These are phyloP conservation scores for Callopanchax toddi DNA, from an alignment of 2,113 vertebrate genomes.

Conservation along the genomic window DNA sequence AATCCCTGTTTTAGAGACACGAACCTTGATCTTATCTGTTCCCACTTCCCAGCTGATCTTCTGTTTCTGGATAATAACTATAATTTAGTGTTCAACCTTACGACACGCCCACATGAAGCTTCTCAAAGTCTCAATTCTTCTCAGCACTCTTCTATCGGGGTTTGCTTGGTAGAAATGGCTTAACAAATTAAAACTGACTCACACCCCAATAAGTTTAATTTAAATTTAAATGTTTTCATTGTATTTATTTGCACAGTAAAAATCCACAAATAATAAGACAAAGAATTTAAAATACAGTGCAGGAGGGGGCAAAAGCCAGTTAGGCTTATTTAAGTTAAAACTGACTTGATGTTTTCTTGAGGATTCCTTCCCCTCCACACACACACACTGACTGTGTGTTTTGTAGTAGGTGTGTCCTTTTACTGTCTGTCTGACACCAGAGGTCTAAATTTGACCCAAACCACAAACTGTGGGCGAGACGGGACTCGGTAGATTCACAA, in stretches of 20 bases:
- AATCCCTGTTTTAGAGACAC: background rate
- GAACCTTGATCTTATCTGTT: background rate
- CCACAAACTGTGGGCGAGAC: conserved; percentile 55
- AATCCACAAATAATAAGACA: no score
- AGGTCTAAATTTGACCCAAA: conserved; percentile 63
- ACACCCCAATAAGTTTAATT: no score
- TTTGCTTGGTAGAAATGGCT: conserved; percentile 2
- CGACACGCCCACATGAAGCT: conserved; percentile 32
- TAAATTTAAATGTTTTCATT: no score
- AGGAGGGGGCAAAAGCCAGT: no score
- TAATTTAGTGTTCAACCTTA: conserved; percentile 45
- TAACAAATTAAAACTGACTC: background rate
- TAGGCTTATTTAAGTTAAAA: no score
- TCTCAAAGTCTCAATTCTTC: conserved; percentile 1
- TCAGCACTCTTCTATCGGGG: background rate
- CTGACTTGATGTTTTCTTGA: no score
- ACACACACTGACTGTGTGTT: conserved; percentile 7
- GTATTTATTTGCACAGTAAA: no score
- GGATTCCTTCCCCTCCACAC: conserved; percentile 10
- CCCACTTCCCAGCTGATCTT: conserved; percentile 26
- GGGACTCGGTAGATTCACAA: conserved; percentile 39
- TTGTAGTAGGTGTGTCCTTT: conserved; percentile 39
- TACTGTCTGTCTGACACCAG: conserved; percentile 55
- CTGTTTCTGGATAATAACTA: conserved; percentile 4
- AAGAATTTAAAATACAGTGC: no score